Percentiles rank a stretch among this genome's conserved stretches.
These are phyloP conservation scores for Habrosyne pyritoides DNA, from an alignment of 2,888 invertebrate genomes.

Conservation along the genomic window DNA sequence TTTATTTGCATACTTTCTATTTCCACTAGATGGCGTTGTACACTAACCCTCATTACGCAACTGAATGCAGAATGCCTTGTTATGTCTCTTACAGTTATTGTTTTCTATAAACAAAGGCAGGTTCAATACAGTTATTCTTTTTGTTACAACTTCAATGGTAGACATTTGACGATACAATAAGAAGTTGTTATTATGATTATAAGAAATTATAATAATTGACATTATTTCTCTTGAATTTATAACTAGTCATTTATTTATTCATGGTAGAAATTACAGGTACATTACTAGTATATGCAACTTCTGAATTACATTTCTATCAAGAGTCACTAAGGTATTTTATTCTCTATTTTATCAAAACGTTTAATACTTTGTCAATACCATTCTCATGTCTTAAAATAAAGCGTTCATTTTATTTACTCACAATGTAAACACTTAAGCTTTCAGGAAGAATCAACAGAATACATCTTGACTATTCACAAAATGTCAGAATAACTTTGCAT, in stretches of 20 bases:
- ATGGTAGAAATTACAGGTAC: not conserved
- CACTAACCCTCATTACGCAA: constrained; percentile 41
- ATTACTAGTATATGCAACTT: not conserved
- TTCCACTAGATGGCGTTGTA: constrained; percentile 67
- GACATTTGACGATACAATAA: not conserved
- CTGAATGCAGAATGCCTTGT: constrained; percentile 37
- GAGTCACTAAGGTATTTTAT: not conserved
- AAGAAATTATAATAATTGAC: not conserved
- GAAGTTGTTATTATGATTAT: not conserved
- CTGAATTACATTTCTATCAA: no score
- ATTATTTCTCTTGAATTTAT: not conserved
- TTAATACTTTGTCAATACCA: not conserved
- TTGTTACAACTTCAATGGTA: not conserved
- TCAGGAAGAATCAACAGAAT: constrained; percentile 3
- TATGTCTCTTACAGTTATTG: constrained; percentile 13
- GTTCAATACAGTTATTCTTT: not conserved
- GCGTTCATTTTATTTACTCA: not conserved
- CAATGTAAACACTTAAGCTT: not conserved
- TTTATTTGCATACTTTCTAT: constrained; percentile 74
- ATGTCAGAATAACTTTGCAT: constrained; percentile 5
- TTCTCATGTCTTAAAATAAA: not conserved
- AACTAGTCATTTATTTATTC: not conserved
- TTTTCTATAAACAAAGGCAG: not conserved
- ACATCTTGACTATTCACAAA: not conserved
- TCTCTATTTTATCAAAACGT: not conserved